These are phyloP conservation scores for Pocota personata DNA, from an alignment of 2,888 invertebrate genomes.

Conservation along the genomic window DNA sequence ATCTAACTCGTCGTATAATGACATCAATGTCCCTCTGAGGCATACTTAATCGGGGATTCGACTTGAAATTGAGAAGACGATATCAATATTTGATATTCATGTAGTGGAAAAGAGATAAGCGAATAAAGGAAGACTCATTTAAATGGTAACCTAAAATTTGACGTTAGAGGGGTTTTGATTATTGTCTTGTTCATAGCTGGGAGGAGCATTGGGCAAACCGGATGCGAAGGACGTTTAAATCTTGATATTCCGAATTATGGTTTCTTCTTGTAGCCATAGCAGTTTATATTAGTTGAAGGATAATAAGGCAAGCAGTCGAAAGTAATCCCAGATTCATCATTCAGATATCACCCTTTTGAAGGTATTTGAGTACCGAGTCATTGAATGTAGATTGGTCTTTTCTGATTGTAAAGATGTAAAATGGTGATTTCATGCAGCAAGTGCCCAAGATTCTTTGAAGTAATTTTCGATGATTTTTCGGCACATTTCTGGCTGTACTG, in stretches of 20 bases:
- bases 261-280: not conserved
- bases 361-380: too few species aligned
- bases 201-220: not conserved
- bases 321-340: too few species aligned
- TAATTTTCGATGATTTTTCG: too few species aligned
- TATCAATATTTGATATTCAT: conserved; percentile 56
- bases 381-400: too few species aligned
- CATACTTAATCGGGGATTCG: not conserved
- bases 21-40: conserved; percentile 25
- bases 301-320: too few species aligned
- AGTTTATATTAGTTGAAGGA: too few species aligned
- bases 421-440: too few species aligned
- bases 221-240: not conserved
- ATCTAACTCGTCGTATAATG: conserved; percentile 26
- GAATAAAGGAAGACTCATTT: conserved; percentile 20
- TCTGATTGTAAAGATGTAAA: too few species aligned
- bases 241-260: not conserved
- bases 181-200: not conserved
- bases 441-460: too few species aligned
- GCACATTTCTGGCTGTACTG: too few species aligned
- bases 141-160: not conserved
- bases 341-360: too few species aligned
- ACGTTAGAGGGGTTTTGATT: not conserved
- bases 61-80: conserved; percentile 14
- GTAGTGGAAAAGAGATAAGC: conserved; percentile 54